These are phyloP conservation scores for Cryptosula pallasiana DNA, from an alignment of 2,888 invertebrate species.

Conservation along the genomic window DNA sequence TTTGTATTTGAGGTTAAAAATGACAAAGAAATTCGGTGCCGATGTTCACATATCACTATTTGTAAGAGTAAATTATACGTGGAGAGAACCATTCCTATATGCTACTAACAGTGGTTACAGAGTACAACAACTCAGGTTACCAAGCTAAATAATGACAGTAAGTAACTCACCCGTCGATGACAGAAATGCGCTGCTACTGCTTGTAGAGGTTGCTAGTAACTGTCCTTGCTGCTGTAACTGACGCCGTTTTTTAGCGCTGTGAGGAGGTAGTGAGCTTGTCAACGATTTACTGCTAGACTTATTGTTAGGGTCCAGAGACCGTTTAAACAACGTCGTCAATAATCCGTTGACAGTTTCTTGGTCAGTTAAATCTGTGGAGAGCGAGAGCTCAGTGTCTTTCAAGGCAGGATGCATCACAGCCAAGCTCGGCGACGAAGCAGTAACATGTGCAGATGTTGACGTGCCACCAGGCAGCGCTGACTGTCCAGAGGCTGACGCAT, in stretches of 20 bases:
- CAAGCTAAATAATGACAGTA: too few relatives aligned
- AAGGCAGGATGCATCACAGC: not conserved
- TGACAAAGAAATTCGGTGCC: too few relatives aligned
- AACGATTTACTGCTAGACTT: not conserved
- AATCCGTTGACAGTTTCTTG: conserved; percentile 16
- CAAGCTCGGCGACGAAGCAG: not conserved
- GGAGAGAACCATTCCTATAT: too few relatives aligned
- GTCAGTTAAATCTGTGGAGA: not conserved
- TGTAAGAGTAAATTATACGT: too few relatives aligned
- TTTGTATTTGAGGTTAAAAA: too few relatives aligned
- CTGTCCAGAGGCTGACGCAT: not conserved
- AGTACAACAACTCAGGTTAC: too few relatives aligned
- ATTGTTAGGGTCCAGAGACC: not conserved
- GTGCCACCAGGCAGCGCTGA: too few relatives aligned
- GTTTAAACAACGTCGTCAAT: conserved; percentile 1
- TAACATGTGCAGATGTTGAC: not conserved
- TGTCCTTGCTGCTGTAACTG: not conserved
- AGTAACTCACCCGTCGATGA: too few relatives aligned
- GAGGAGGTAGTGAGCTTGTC: not conserved
- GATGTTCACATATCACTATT: too few relatives aligned
- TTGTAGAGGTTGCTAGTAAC: too few relatives aligned
- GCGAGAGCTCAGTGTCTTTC: conserved; percentile 6
- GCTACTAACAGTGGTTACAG: too few relatives aligned
- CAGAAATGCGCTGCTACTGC: too few relatives aligned
- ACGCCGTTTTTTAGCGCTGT: not conserved